Evolutionary conservation across 2,888 invertebrate species (phyloP), one percentile per base, ranked within the genome.

Genomic region (Parelbella ahira): DNA sequence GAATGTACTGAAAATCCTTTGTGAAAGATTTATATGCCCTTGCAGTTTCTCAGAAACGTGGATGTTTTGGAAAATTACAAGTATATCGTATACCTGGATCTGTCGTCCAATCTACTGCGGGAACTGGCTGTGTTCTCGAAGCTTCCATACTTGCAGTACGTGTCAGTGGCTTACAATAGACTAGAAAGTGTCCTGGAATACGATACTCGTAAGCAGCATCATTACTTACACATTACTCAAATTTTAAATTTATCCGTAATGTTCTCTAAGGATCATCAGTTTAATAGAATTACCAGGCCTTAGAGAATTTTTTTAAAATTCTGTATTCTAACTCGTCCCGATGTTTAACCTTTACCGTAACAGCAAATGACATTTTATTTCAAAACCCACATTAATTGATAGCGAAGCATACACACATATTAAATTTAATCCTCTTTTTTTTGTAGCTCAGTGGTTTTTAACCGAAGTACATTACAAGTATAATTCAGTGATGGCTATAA

Each of bases 401-500:
- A n/a, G n/a, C n/a, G n/a, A n/a, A n/a, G n/a, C n/a, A n/a, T n/a
- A n/a, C n/a, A n/a, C n/a, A n/a, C n/a, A n/a, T n/a, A n/a, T 15
- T 15, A 4, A 15, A 15, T 15, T 4, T 15, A 3, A 3, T 15
- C 4, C 4, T 15, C 4, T 15, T 15, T 15, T 50, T 43, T 51
- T 78, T 71, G 20, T 67, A 88, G 87, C 84, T 21, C 91, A 91
- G 45, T 89, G 89, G 86, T 90, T 90, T 58, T 71, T 92, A 46
- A 90, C 90, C 4, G 88, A 88, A 58, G 90, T 91, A 1, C 86
- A 91, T 72, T 89, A 90, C 47, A 89, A 89, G 29, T 79, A 80
- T 57, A 92, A 92, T 66, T 73, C 77, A 0, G 82, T 92, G 24
- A 76, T 69, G 37, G 57, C 59, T 37, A 89, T 92, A 47, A 72